Base-by-base conservation (phyloP, 30 jellyfish, hydroid and myxozoan species). In the Mastigias papua region DNA sequence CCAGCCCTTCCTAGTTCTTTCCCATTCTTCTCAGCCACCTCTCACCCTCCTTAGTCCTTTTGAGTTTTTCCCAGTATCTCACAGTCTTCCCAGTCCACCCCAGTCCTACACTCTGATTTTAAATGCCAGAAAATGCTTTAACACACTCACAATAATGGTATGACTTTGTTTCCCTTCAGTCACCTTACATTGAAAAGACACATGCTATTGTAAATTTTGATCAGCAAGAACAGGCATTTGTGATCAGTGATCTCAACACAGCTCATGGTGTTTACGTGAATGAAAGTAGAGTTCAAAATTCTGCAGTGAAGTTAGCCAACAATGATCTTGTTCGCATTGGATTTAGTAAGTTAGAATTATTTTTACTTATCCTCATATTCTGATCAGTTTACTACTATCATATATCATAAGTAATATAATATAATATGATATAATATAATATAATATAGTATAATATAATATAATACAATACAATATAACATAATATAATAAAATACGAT, bases 201-300 rank as follows among this genome's bases (percentile, higher is more conserved):
- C 95, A 86, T 73, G 95, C 95, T 4, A 29, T 86, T 19, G 67
- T 86, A 15, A 62, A 76, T n/a, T 69, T 26, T 49, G 96, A 87
- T 51, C 86, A 87, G 7, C 21, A 30, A 0, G 82, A 65, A 1
- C 46, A 78, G 27, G 51, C 90, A 2, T 93, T 48, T 64, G 82
- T 70, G 31, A 88, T 93, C 51, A 76, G 91, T 48, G 98, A 93
- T 50, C 89, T 89, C 42, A 88, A 89, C 76, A 81, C 98, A 10
- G 86, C 97, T 6, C 97, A 93, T 74, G 97, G 98, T 1, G 84
- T 95, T 1, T 93, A 93, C 58, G 98, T 93, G 48, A 93, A 93
- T 66, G 98, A 88, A 48, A 49, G 92, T 77, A 86, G 98, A 37
- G 88, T 93, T 22, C 98, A 82, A 85, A 93, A 81, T 62, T 68